Percentiles rank a stretch among this genome's conserved stretches.
Conservation (phyloP, 2,888 invertebrate species). For the Lycaena phlaeas region DNA sequence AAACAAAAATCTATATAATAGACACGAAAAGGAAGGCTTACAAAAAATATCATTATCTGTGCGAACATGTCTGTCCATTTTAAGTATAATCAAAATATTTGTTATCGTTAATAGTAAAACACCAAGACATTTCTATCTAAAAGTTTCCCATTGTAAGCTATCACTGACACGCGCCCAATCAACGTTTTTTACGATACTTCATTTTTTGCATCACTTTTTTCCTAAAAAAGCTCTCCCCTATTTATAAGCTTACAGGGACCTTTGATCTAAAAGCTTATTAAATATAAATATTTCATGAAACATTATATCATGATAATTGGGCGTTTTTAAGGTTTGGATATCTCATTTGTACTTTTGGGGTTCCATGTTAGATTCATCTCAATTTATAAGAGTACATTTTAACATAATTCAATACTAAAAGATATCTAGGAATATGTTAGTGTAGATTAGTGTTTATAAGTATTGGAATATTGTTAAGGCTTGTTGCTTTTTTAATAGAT, state of each 20-base stretch:
- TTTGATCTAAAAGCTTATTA: conserved; percentile 70
- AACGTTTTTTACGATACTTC: conserved; percentile 32
- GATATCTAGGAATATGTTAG: no score
- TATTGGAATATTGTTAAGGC: not conserved
- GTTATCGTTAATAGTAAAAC: conserved; percentile 5
- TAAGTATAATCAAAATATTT: no score
- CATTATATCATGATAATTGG: conserved; percentile 24
- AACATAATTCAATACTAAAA: no score
- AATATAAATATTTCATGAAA: conserved; percentile 69
- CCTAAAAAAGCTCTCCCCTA: conserved; percentile 55
- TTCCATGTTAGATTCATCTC: no score
- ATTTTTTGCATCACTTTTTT: conserved; percentile 27
- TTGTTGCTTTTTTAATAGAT: no score
- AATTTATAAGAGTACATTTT: no score
- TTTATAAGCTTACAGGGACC: conserved; percentile 65
- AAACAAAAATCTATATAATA: no score
- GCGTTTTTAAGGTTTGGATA: conserved; percentile 18
- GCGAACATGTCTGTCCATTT: no score
- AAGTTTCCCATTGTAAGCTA: conserved; percentile 28
- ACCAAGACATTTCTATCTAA: not conserved
- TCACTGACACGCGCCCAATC: conserved; percentile 41
- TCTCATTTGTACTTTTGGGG: conserved; percentile 20
- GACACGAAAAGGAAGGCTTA: no score
- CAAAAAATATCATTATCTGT: no score
- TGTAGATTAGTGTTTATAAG: not conserved